Base-by-base conservation (phyloP, 92 coral and sea anemone species). In the Anthopleura xanthogrammica region DNA sequence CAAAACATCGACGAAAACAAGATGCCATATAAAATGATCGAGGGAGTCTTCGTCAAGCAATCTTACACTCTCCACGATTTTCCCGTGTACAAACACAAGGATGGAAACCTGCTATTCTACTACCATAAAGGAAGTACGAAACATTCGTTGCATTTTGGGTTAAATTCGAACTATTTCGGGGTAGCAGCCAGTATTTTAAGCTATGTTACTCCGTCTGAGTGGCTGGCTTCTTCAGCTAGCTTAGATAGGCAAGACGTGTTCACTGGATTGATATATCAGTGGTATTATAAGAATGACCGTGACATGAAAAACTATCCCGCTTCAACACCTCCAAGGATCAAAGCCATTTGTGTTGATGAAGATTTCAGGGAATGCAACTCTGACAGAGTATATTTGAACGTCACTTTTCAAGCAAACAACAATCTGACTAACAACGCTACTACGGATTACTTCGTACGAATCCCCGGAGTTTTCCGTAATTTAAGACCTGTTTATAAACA, bases 281-380 rank as follows among this genome's bases (percentile, higher is more conserved):
- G 97, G 97, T 74, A 52, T 24, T 90, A 83, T 55, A 88, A 66
- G 43, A 75, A 78, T 80, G 6, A 42, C 12, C 85, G 90, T 0
- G 92, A 85, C 0, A n/a, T 54, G 12, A 76, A 41, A 0, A 71
- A 48, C 82, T 75, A 64, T 52, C 41, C 17, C 52, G 87, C 40
- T 4, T 5, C 9, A 24, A 72, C 58, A 1, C 78, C 81, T 8
- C 85, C 77, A 16, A 71, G 10, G 50, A 79, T 89, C 77, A 89
- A 89, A 76, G 97, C 97, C 4, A 88, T 93, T 16, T 93, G 97
- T 22, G 97, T 90, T 10, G 97, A 90, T 23, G 80, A 88, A 52
- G 94, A 90, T 66, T 93, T 93, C 77, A 55, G 93, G 70, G 86
- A 88, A 64, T 93, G 97, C 57, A 84, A 90, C 83, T 93, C 97